These are phyloP conservation scores for Sebastes flavidus DNA, from an alignment of 2,797 vertebrate species.

Conservation along the genomic window DNA sequence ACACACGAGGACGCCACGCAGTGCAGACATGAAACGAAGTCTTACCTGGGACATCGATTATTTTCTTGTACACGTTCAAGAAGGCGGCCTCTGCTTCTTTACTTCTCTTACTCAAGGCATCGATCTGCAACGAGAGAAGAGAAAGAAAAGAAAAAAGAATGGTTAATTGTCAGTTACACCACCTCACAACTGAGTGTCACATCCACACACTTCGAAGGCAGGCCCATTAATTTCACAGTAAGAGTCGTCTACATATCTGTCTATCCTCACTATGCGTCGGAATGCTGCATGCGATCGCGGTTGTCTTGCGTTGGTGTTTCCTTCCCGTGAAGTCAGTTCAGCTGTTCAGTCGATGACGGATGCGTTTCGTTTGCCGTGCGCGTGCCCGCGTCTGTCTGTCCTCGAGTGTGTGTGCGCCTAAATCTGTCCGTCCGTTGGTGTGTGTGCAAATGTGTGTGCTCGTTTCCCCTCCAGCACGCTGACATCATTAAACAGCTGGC, in stretches of 20 bases:
- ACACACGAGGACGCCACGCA: background rate
- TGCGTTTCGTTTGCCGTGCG: slow-evolving; percentile 67
- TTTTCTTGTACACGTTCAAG: slow-evolving; percentile 98
- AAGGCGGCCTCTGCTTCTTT: slow-evolving; percentile 99
- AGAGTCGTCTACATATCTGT: slow-evolving; percentile 59
- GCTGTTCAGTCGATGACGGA: slow-evolving; percentile 78
- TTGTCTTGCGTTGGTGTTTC: slow-evolving; percentile 71
- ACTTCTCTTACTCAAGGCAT: slow-evolving; percentile 98
- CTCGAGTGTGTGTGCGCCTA: slow-evolving; percentile 56
- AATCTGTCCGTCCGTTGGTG: slow-evolving; percentile 41
- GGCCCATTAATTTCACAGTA: slow-evolving; percentile 53
- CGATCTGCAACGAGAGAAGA: slow-evolving; percentile 83
- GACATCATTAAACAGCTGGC: slow-evolving; percentile 85
- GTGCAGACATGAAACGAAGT: background rate
- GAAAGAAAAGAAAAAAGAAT: background rate
- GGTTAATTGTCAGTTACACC: slow-evolving; percentile 25
- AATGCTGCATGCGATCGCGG: slow-evolving; percentile 53
- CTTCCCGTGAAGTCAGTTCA: slow-evolving; percentile 76
- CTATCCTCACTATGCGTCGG: slow-evolving; percentile 59
- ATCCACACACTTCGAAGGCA: slow-evolving; percentile 32
- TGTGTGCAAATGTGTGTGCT: slow-evolving; percentile 20
- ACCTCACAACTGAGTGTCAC: slow-evolving; percentile 25
- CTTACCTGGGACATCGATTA: slow-evolving; percentile 99
- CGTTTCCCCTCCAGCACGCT: slow-evolving; percentile 76
- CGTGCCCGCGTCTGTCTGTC: slow-evolving; percentile 55